Base-by-base conservation (phyloP, 2,888 invertebrate species). In the Pseudolycoriella hygida region DNA sequence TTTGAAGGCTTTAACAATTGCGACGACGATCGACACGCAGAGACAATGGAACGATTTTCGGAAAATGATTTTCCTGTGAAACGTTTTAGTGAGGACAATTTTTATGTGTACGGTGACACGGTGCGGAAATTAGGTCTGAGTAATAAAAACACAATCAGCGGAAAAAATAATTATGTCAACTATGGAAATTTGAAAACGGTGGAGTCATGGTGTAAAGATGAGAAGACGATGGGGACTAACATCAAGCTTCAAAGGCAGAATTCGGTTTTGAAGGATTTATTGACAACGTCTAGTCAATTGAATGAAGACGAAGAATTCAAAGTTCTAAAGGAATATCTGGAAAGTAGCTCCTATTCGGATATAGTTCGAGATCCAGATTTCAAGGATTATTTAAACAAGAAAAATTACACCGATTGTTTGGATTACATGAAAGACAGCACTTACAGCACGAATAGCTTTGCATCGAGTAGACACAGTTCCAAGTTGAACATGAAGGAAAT, bases 301-400 rank as follows among this genome's bases (percentile, higher is more conserved):
- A 60, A 63, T 51, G 63, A 62, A 48, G 60, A 61, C 0, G 42
- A 60, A n/a, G 64, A 64, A 47, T 60, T 60, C 52, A 57, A 59
- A 14, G 50, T 64, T 44, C 55, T 64, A 17, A 60, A 62, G 47
- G 61, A 64, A 44, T 64, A 64, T 45, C 53, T 64, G 30, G 63
- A 64, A 46, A 59, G 59, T n/a, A 62, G 62, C 51, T 61, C 61
- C 1, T 64, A 62, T 47, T 61, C 64, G 2, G 64, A 64, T 32
- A 64, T 64, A 41, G 60, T 61, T 42, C 62, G 62, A 48, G 64
- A 64, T 48, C 53, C 51, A 0, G 60, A 62, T 39, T 64, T 64
- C 42, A 62, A 61, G 48, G 56, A 60, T 12, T 64, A 64, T 52
- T 50, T 64, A 20, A 56, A 60, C 38, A 57, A 61, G 37, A 64